phyloP scores from a whole-genome alignment of 2,113 vertebrate genomes.

The Cynocephalus volans region DNA sequence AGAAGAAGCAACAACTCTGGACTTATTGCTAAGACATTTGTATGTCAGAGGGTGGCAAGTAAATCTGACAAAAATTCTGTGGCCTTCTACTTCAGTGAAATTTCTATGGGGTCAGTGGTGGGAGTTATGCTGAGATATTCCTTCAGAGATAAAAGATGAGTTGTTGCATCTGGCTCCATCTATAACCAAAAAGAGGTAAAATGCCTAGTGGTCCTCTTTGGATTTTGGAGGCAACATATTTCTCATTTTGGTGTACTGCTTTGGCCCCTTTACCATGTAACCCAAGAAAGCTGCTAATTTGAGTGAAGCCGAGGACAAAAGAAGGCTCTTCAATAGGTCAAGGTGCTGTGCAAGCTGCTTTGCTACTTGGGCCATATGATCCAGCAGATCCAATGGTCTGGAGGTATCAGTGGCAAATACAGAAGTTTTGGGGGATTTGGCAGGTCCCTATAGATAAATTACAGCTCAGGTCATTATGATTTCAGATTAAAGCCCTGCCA shows the following conservation, averaged over 20 bases:
- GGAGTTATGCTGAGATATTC: too few species aligned
- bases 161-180: neutral
- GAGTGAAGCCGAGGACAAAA: fast-evolving
- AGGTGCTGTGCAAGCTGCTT: neutral
- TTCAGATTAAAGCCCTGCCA: too few species aligned
- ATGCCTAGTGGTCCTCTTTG: neutral
- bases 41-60: neutral
- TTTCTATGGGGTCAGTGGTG: neutral
- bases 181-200: neutral
- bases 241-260: neutral
- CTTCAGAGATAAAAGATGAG: too few species aligned
- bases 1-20: neutral
- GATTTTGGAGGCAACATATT: neutral
- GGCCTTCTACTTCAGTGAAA: neutral
- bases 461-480: neutral
- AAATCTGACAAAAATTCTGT: neutral
- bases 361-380: neutral
- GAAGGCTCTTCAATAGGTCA: neutral
- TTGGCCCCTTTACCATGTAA: neutral
- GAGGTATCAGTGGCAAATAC: neutral
- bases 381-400: neutral
- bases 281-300: neutral
- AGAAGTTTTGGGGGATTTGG: neutral
- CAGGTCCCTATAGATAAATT: neutral
- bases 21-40: neutral